Base-by-base conservation (phyloP, 2,888 invertebrate genomes). In the Acrobeloides nanus region DNA sequence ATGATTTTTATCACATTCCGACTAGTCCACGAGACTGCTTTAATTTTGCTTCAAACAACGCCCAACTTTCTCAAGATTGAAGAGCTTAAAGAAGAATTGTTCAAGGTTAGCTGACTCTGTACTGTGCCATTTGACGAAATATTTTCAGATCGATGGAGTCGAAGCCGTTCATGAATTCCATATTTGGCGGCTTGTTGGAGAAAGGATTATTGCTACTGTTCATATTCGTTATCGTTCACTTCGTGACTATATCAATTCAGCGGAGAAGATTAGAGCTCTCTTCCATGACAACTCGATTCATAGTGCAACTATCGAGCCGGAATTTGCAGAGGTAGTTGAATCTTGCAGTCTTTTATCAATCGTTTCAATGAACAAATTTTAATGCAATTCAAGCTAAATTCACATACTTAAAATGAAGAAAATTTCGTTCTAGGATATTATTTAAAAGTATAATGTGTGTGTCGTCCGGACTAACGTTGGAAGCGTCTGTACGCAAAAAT, bases 41-140 rank as follows among this genome's bases (percentile, higher is more conserved):
- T 90, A 56, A 93, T 95, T 72, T 79, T 95, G 51, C 80, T 97
- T 39, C 95, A 97, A 79, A 92, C 93, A n/a, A 92, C 93, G 50
- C 97, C 97, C 40, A 89, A 89, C 15, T 92, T 93, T 76, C 89
- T 95, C 73, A 86, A 89, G 79, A 74, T 79, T 15, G 69, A 74
- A n/a, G 68, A 71, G 12, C 35, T 74, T 4, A 61, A 64, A 34
- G 29, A 46, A 8, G 53, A 66, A 33, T 49, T 73, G n/a, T n/a
- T n/a, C n/a, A n/a, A n/a, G n/a, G n/a, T n/a, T n/a, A n/a, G n/a
- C n/a, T n/a, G n/a, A n/a, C n/a, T n/a, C n/a, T n/a, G n/a, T n/a
- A n/a, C n/a, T n/a, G n/a, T n/a, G n/a, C n/a, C n/a, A n/a, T n/a
- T n/a, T n/a, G n/a, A n/a, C n/a, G n/a, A n/a, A n/a, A n/a, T n/a